These are phyloP conservation scores for Acromyrmex heyeri DNA, from an alignment of 1,140 invertebrate species.

Conservation along the genomic window DNA sequence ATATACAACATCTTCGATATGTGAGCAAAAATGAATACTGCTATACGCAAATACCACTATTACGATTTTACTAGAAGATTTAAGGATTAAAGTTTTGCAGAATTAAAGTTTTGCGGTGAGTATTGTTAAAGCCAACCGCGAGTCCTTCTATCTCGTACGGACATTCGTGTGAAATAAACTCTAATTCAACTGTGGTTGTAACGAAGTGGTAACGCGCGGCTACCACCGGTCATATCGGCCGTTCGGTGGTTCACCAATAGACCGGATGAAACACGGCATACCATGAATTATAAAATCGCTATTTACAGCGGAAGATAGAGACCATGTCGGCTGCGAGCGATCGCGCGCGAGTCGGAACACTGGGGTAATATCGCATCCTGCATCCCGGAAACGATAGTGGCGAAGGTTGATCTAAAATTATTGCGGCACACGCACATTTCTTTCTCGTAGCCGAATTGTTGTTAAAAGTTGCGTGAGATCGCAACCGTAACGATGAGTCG, in stretches of 20 bases:
- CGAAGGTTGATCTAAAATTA: conserved; percentile 23
- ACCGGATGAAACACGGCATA: conserved; percentile 68
- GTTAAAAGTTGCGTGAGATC: conserved; percentile 16
- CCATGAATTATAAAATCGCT: conserved; percentile 77
- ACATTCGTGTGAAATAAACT: conserved; percentile 64
- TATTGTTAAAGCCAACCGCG: conserved; percentile 40
- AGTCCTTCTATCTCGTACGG: conserved; percentile 14
- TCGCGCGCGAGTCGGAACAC: conserved; percentile 20
- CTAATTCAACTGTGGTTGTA: conserved; percentile 36
- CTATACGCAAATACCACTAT: conserved; percentile 7
- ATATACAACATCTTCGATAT: not conserved
- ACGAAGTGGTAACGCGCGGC: conserved; percentile 65
- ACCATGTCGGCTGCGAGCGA: not conserved
- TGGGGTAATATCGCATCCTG: conserved; percentile 60
- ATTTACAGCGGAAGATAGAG: conserved; percentile 69
- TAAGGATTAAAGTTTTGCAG: conserved; percentile 33
- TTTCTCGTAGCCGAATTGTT: not conserved
- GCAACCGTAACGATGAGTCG: conserved; percentile 2
- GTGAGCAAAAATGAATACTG: not conserved
- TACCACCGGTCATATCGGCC: conserved; percentile 53
- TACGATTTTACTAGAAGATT: conserved; percentile 23
- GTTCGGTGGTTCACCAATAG: conserved; percentile 63
- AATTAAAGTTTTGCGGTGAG: conserved; percentile 43
- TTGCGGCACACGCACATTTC: conserved; percentile 21
- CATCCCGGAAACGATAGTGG: conserved; percentile 54